Conservation (phyloP, 2,113 vertebrate species). For the Tiliqua scincoides region DNA sequence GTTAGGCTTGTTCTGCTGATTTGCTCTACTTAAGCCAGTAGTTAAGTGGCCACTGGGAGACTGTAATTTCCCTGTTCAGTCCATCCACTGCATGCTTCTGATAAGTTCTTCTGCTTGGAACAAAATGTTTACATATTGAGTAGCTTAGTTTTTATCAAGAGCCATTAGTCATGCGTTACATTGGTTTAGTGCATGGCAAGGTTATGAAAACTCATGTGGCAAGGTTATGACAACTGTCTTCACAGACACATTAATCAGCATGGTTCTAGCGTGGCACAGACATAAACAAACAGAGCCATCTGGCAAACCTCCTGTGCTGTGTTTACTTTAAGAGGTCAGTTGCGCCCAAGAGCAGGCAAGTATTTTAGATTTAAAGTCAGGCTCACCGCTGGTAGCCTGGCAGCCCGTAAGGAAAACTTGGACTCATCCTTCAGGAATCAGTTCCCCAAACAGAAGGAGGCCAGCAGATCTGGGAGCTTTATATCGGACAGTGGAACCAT, state of each 20-base stretch:
- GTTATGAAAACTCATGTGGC: constrained; percentile 16
- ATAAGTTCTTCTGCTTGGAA: constrained; percentile 52
- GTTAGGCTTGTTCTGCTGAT: too few relatives aligned
- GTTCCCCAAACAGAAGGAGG: background rate
- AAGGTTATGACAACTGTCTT: constrained; percentile 44
- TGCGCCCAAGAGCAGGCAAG: too few relatives aligned
- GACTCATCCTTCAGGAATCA: background rate
- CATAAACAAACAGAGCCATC: background rate
- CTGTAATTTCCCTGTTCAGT: background rate
- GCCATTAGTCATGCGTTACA: constrained; percentile 38
- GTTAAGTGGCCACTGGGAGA: background rate
- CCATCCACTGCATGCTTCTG: constrained; percentile 9
- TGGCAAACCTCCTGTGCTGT: background rate
- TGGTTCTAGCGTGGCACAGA: constrained; percentile 33
- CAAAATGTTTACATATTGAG: constrained; percentile 39
- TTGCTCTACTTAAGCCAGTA: background rate
- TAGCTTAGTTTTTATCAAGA: constrained; percentile 9
- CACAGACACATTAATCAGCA: constrained; percentile 29
- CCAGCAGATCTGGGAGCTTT: background rate
- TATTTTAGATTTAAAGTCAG: background rate
- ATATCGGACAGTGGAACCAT: background rate
- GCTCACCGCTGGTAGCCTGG: background rate
- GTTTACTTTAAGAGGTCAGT: background rate
- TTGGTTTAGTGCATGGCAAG: constrained; percentile 41
- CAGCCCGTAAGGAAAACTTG: background rate